phyloP scores from a whole-genome alignment of 1,140 invertebrate genomes.

The Prorops nasuta region DNA sequence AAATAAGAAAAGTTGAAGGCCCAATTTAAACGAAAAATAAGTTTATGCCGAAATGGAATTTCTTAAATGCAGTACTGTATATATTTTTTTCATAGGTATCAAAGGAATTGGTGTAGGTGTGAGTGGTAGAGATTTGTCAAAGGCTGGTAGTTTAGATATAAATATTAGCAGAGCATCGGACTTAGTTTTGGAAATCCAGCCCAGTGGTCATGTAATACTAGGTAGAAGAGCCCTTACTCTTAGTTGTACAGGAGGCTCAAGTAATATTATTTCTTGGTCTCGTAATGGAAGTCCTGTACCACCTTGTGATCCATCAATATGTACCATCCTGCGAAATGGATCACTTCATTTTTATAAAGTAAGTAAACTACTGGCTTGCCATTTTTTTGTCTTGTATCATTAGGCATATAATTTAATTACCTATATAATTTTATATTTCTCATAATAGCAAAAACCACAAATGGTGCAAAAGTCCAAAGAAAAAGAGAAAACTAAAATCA shows the following conservation, averaged over 20 bases:
- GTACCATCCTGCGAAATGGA: conserved; percentile 40
- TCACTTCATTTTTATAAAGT: conserved; percentile 49
- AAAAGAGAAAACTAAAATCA: conserved; percentile 29
- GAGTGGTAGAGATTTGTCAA: conserved; percentile 36
- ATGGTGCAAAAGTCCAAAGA: conserved; percentile 40
- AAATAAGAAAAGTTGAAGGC: too few species aligned
- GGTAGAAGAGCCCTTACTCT: conserved; percentile 45
- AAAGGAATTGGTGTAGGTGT: conserved; percentile 41
- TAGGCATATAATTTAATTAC: too few species aligned
- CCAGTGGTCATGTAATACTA: conserved; percentile 43
- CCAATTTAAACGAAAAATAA: not conserved
- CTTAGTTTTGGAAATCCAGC: conserved; percentile 38
- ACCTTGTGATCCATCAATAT: conserved; percentile 39
- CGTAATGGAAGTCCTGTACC: conserved; percentile 42
- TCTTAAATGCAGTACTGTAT: too few species aligned
- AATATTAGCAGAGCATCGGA: conserved; percentile 23
- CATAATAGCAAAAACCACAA: conserved; percentile 31
- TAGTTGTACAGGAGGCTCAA: conserved; percentile 35
- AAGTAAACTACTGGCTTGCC: conserved; percentile 25
- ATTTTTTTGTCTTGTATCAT: conserved; percentile 5
- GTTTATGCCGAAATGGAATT: not conserved
- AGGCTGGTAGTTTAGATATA: conserved; percentile 25
- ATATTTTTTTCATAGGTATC: conserved; percentile 30
- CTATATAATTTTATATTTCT: not conserved
- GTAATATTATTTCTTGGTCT: conserved; percentile 44